A percentile compares a stretch with the other conserved stretches of the same genome.
phyloP scores from a whole-genome alignment of 2,797 vertebrate genomes.

The Limnodromus scolopaceus region DNA sequence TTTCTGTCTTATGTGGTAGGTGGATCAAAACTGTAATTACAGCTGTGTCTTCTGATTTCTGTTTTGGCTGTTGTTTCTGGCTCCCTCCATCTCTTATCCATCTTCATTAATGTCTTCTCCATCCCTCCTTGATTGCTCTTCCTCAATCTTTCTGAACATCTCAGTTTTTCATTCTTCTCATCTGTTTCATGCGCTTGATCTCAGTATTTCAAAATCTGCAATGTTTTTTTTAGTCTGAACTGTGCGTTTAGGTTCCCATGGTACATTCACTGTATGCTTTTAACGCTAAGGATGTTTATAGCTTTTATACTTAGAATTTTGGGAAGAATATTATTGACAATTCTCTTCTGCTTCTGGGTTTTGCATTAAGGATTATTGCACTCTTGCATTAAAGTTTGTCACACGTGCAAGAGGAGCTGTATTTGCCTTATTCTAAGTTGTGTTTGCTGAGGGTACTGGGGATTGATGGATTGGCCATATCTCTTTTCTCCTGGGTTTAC shows the following conservation, averaged over 20 bases:
- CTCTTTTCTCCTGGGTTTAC: not conserved
- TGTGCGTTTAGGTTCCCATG: not conserved
- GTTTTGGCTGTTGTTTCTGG: constrained; percentile 3
- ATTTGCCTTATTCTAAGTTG: not conserved
- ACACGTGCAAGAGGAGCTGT: not conserved
- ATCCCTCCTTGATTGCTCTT: not conserved
- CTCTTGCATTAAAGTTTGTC: not conserved
- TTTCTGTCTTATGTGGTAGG: not conserved
- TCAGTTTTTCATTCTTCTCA: not conserved
- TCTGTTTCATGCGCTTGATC: not conserved
- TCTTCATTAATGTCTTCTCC: not conserved
- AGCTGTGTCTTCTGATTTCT: not conserved
- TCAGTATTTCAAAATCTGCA: not conserved
- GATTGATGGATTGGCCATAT: not conserved
- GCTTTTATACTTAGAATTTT: not conserved
- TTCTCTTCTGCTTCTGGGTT: not conserved
- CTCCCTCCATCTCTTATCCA: not conserved
- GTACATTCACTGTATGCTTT: not conserved
- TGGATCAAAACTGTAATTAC: not conserved
- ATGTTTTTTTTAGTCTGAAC: not conserved
- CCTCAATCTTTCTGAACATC: not conserved
- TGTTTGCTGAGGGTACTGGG: not conserved
- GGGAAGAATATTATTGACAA: not conserved
- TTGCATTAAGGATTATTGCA: not conserved
- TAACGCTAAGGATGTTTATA: not conserved